Evolutionary conservation across 2,888 invertebrate genomes (phyloP).

Genomic region (Drosophila meridionalis): DNA sequence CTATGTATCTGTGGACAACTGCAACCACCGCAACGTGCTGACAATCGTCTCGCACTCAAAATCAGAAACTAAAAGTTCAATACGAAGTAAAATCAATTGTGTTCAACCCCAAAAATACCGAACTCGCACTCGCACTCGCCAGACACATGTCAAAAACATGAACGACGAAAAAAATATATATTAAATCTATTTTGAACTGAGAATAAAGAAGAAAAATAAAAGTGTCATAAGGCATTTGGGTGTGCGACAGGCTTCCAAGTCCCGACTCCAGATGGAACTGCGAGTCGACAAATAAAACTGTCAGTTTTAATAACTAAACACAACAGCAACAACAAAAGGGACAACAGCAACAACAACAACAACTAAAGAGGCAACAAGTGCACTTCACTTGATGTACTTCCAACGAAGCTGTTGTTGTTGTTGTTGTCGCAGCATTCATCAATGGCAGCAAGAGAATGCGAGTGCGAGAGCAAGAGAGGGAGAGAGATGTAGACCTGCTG

Average conservation of each 20-base stretch:
- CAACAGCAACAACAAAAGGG: slow-evolving; percentile 39
- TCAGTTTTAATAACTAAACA: slow-evolving; percentile 81
- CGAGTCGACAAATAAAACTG: slow-evolving; percentile 78
- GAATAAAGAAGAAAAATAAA: slow-evolving; percentile 44
- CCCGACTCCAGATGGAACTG: slow-evolving; percentile 36
- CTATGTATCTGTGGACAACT: slow-evolving; percentile 33
- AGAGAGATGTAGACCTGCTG: neutral
- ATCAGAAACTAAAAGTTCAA: slow-evolving; percentile 39
- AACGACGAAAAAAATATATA: slow-evolving; percentile 38
- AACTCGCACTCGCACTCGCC: slow-evolving; percentile 36
- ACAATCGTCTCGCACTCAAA: slow-evolving; percentile 20
- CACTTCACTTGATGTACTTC: slow-evolving; percentile 64
- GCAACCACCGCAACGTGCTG: slow-evolving; percentile 15
- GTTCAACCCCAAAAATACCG: slow-evolving; percentile 52
- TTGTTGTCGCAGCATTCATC: slow-evolving; percentile 47
- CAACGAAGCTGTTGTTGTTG: slow-evolving; percentile 25
- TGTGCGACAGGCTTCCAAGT: slow-evolving; percentile 34
- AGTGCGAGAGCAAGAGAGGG: neutral
- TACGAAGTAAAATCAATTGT: slow-evolving; percentile 70
- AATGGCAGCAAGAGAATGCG: slow-evolving; percentile 4
- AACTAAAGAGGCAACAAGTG: slow-evolving; percentile 52
- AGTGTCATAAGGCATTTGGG: slow-evolving; percentile 75
- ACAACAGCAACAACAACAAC: slow-evolving; percentile 18
- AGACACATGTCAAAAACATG: slow-evolving; percentile 73
- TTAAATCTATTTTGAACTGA: slow-evolving; percentile 39